phyloP scores from a whole-genome alignment of 1,140 invertebrate species.

The Ctenoplectra terminalis region DNA sequence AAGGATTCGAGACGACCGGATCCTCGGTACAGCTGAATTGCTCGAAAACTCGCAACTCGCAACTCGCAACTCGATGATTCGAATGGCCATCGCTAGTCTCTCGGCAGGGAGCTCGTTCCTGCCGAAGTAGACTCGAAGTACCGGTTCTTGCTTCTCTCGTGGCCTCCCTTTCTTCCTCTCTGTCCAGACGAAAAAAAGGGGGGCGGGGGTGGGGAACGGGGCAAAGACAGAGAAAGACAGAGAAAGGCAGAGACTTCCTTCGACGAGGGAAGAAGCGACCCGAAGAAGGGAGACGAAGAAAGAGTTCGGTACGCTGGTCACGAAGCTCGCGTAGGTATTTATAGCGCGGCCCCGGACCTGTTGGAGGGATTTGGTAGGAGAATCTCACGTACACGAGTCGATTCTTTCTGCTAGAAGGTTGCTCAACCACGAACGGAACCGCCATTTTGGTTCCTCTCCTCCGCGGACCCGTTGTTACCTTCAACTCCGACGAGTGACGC shows the following conservation, averaged over 20 bases:
- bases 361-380: slow-evolving; percentile 73
- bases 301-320: slow-evolving; percentile 64
- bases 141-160: slow-evolving; percentile 64
- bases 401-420: slow-evolving; percentile 70
- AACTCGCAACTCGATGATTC: neutral
- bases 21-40: slow-evolving; percentile 28
- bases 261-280: slow-evolving; percentile 14
- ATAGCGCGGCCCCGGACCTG: slow-evolving; percentile 63
- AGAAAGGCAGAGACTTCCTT: neutral
- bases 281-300: slow-evolving; percentile 42
- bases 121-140: slow-evolving; percentile 59
- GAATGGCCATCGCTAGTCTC: slow-evolving; percentile 15
- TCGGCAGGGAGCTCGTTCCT: slow-evolving; percentile 45
- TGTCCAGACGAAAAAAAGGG: neutral
- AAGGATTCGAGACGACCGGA: neutral
- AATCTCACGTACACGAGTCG: slow-evolving; percentile 64
- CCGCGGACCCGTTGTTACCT: slow-evolving; percentile 39
- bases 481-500: slow-evolving; percentile 59
- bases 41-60: slow-evolving; percentile 19
- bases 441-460: slow-evolving; percentile 71
- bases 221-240: slow-evolving; percentile 5
- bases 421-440: slow-evolving; percentile 69
- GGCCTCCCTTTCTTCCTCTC: slow-evolving; percentile 45
- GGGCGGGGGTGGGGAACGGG: neutral
- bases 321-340: slow-evolving; percentile 66